Conservation (phyloP, 2,888 invertebrate genomes). For the Troides aeacus region DNA sequence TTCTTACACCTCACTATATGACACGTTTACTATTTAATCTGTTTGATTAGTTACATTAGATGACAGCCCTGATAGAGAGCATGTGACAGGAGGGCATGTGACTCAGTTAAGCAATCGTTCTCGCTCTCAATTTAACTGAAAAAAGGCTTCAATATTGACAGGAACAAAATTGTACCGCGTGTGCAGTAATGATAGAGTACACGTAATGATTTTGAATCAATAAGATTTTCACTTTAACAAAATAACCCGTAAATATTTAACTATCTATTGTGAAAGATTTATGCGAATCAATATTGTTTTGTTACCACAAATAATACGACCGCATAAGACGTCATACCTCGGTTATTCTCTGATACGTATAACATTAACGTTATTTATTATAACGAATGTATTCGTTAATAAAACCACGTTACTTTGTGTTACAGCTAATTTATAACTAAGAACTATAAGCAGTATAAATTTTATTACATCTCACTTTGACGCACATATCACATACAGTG, state of each 20-base stretch:
- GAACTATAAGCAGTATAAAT: not conserved
- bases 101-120: conserved; percentile 8
- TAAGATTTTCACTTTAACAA: too few species aligned
- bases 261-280: too few species aligned
- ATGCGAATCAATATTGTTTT: too few species aligned
- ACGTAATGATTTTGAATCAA: too few species aligned
- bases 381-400: not conserved
- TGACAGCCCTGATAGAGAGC: conserved; percentile 10
- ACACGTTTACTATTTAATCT: not conserved
- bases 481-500: too few species aligned
- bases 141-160: not conserved
- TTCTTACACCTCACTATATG: not conserved
- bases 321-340: not conserved
- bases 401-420: not conserved
- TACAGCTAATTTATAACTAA: not conserved
- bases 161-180: too few species aligned
- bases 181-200: too few species aligned
- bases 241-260: too few species aligned
- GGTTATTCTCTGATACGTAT: conserved; percentile 3
- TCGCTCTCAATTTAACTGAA: conserved; percentile 13
- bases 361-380: not conserved
- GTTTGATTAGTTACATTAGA: not conserved
- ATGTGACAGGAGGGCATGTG: conserved; percentile 7
- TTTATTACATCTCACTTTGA: not conserved
- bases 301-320: too few species aligned